A percentile compares a stretch with the other conserved stretches of the same genome.
Conservation (phyloP, 2,797 vertebrate species). For the Esox masquinongy region DNA sequence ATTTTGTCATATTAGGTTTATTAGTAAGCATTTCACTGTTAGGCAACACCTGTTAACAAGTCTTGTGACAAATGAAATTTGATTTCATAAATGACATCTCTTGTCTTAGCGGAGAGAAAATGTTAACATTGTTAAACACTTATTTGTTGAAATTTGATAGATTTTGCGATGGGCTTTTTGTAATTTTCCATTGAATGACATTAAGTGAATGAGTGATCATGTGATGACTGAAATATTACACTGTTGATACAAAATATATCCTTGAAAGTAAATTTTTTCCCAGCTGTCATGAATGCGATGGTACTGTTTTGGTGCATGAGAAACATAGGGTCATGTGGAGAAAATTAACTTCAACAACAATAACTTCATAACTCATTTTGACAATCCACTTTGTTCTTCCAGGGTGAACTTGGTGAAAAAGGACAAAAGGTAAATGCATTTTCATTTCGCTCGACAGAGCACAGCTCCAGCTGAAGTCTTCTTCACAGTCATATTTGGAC, state of each 20-base stretch:
- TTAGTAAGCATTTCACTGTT: too few relatives aligned
- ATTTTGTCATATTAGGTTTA: too few relatives aligned
- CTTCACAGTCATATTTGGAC: neutral
- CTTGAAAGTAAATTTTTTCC: slow-evolving; percentile 34
- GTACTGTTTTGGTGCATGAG: slow-evolving; percentile 33
- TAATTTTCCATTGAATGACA: too few relatives aligned
- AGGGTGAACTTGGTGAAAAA: slow-evolving; percentile 83
- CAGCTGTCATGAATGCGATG: slow-evolving; percentile 34
- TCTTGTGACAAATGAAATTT: too few relatives aligned
- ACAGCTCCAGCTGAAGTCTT: neutral
- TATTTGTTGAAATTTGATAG: too few relatives aligned
- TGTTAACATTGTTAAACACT: too few relatives aligned
- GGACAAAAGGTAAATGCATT: slow-evolving; percentile 84
- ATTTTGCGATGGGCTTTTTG: too few relatives aligned
- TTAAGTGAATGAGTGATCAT: too few relatives aligned
- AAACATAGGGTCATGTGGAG: neutral
- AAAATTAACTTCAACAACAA: slow-evolving; percentile 3
- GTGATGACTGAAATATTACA: neutral
- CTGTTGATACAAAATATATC: slow-evolving; percentile 19
- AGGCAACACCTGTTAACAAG: too few relatives aligned
- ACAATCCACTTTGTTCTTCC: slow-evolving; percentile 30
- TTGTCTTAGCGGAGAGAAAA: too few relatives aligned
- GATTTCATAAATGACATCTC: too few relatives aligned
- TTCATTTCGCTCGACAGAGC: neutral
- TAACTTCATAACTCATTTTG: slow-evolving; percentile 22